Percentiles rank a stretch among this genome's conserved stretches.
These are phyloP conservation scores for Elephas maximus DNA, from an alignment of 2,113 vertebrate species.

Conservation along the genomic window DNA sequence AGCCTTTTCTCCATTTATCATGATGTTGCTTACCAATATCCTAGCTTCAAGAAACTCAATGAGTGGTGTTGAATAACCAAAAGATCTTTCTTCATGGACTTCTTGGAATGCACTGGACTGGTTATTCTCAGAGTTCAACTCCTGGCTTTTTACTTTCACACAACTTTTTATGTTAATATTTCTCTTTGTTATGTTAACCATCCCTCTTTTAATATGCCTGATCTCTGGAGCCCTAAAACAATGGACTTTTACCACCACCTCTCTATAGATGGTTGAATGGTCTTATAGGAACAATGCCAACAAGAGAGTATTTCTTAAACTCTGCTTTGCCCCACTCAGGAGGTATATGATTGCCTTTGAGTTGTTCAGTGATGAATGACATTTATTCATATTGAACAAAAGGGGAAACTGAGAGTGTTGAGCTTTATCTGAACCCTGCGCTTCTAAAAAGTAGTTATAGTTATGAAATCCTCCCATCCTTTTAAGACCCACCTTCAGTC, in stretches of 20 bases:
- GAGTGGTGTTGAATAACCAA: background rate
- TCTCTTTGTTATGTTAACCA: background rate
- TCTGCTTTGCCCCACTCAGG: background rate
- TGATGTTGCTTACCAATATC: too few species aligned
- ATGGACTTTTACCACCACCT: background rate
- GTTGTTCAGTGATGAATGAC: background rate
- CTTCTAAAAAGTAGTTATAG: background rate
- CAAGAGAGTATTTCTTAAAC: background rate
- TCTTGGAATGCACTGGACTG: background rate
- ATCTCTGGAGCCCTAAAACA: background rate
- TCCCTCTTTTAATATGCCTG: background rate
- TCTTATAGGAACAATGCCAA: background rate
- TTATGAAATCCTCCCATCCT: background rate
- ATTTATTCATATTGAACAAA: background rate
- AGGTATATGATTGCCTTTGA: background rate
- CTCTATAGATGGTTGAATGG: background rate
- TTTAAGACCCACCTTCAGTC: background rate
- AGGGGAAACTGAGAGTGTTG: background rate
- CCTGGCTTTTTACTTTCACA: constrained; percentile 4
- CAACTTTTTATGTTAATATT: background rate
- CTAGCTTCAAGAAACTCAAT: background rate
- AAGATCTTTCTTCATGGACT: background rate
- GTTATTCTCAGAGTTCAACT: background rate
- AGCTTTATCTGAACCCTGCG: background rate
- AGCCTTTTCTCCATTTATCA: too few species aligned